Percentiles rank a stretch among this genome's conserved stretches.
These are phyloP conservation scores for Grapholita molesta DNA, from an alignment of 1,140 invertebrate species.

Conservation along the genomic window DNA sequence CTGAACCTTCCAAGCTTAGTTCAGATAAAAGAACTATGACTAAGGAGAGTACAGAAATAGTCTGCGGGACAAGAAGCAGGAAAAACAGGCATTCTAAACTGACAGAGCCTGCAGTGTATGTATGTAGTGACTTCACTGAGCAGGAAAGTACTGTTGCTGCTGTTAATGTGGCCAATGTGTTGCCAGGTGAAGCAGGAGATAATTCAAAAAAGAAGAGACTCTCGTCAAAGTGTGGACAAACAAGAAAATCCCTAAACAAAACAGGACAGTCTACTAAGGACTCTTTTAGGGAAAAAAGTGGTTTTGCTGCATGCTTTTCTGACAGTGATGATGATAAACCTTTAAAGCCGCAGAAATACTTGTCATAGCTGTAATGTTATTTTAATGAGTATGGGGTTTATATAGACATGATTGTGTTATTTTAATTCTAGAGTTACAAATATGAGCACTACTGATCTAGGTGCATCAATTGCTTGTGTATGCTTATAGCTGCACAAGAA, in stretches of 20 bases:
- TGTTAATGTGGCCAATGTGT: conserved; percentile 47
- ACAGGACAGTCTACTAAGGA: conserved; percentile 34
- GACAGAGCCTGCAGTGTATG: conserved; percentile 39
- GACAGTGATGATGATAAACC: conserved; percentile 67
- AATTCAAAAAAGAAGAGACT: conserved; percentile 16
- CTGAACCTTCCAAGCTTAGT: neutral
- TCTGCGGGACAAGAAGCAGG: conserved; percentile 58
- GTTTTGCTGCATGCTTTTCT: conserved; percentile 62
- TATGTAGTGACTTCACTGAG: conserved; percentile 50
- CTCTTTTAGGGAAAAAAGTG: conserved; percentile 55
- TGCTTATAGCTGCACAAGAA: neutral
- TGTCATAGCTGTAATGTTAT: conserved; percentile 44
- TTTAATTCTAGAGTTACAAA: neutral
- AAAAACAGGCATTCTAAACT: conserved; percentile 38
- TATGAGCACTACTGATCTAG: neutral
- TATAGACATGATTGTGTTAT: neutral
- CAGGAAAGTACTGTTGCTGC: conserved; percentile 45
- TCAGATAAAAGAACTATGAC: neutral
- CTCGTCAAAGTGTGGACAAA: conserved; percentile 4
- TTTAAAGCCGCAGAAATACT: conserved; percentile 53
- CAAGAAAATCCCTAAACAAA: conserved; percentile 36
- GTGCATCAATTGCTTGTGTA: neutral
- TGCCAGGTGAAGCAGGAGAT: conserved; percentile 21
- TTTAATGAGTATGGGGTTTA: conserved; percentile 9
- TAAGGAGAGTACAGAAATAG: conserved; percentile 44